Base-by-base conservation (phyloP, 2,888 invertebrate species). In the Lasioglossum vierecki region DNA sequence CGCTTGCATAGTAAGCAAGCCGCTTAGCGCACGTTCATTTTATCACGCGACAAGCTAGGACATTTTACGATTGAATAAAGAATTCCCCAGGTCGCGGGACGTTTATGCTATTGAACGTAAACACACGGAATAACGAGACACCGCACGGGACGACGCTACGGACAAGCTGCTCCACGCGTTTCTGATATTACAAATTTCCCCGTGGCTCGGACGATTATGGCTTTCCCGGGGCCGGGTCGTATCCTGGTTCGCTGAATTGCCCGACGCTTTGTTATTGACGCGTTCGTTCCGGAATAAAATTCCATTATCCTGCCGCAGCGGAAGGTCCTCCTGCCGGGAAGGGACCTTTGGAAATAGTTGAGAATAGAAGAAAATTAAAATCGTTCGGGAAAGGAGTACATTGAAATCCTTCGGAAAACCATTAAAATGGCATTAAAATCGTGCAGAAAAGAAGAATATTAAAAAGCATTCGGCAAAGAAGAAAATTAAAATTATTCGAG, bases 51-150 rank as follows among this genome's bases (percentile, higher is more conserved):
- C 46, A 41, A 13, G 8, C 46, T 8, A 1, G 72, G 26, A 75
- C 30, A 78, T 60, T 77, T 78, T 78, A 84, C 84, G 75, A 84
- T 84, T 84, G 78, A 78, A 75, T 78, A 84, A 84, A 84, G 84
- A 84, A 83, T 84, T 78, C 71, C 63, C 74, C 1, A 22, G 63
- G 74, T 53, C 26, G n/a, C 49, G 63, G 26, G 70, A 49, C 74
- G 84, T 84, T 84, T 78, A 66, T 53, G 71, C 78, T 84, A 84
- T 84, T 84, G 78, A 78, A 84, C 78, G 74, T 84, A 84, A 84
- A 84, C 84, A 84, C 74, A n/a, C 35, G 44, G 75, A 44, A 35
- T 84, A 84, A 84, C 63, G 71, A 63, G 30, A 60, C 70, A 74
- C 68, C 18, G 15, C 4, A 57, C 39, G 73, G 66, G 83, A 73